Evolutionary conservation across 2,113 vertebrate species (phyloP).

Genomic region (Oceanodroma tethys): DNA sequence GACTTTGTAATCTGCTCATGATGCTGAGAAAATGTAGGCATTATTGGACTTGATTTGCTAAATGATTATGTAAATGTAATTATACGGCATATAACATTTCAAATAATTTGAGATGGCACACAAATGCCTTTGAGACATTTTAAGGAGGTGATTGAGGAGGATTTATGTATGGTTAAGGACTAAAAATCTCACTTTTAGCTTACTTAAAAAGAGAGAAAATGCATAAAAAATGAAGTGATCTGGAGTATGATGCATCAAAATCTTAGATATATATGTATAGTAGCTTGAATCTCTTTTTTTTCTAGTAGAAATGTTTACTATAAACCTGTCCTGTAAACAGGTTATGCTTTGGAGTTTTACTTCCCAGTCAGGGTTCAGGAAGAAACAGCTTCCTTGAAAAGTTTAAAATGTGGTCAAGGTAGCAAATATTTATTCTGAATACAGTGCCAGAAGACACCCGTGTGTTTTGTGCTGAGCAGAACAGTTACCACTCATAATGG

Average conservation of each 20-base stretch:
- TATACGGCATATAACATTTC: constrained; percentile 39
- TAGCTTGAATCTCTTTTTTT: background rate
- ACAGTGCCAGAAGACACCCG: background rate
- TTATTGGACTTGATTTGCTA: constrained; percentile 48
- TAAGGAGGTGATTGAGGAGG: constrained; percentile 4
- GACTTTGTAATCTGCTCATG: constrained; percentile 13
- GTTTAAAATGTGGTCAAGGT: background rate
- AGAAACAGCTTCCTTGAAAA: background rate
- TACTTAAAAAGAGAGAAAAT: background rate
- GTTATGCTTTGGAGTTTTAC: background rate
- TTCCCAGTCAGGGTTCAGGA: background rate
- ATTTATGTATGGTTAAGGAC: background rate
- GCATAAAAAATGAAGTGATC: background rate
- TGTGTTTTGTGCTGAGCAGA: background rate
- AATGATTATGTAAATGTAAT: constrained; percentile 67
- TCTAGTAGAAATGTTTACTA: background rate
- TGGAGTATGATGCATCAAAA: background rate
- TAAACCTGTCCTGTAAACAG: background rate
- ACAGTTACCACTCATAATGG: background rate
- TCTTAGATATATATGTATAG: background rate
- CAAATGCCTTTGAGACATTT: constrained; percentile 35
- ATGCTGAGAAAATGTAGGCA: constrained; percentile 13
- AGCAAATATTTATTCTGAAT: background rate
- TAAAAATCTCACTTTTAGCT: background rate
- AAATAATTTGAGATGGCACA: constrained; percentile 6